Percentiles rank a stretch among this genome's conserved stretches.
Conservation (phyloP, 2,888 invertebrate species). For the Campoplex capitator region DNA sequence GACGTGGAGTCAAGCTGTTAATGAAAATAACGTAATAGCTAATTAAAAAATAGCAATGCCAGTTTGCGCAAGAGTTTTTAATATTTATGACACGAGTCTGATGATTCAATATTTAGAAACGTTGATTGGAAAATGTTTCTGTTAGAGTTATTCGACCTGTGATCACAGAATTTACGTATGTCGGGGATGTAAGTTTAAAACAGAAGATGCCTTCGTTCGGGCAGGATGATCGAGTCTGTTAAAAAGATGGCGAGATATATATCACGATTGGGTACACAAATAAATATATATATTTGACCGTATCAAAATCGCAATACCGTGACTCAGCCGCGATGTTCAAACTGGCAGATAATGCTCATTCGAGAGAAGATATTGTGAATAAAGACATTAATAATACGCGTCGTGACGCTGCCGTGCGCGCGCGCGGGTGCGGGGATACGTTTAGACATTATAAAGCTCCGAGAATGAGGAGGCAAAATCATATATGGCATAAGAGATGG, state of each 20-base stretch:
- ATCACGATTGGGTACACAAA: not conserved
- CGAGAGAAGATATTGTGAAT: conserved; percentile 72
- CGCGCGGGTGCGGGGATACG: conserved; percentile 22
- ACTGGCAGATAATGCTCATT: conserved; percentile 69
- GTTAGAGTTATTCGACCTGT: not conserved
- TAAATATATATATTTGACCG: conserved; percentile 44
- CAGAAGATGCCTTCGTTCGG: conserved; percentile 23
- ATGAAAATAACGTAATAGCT: not conserved
- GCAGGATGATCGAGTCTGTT: not conserved
- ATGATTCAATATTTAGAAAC: not conserved
- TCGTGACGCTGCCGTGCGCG: conserved; percentile 69
- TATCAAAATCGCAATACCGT: conserved; percentile 66
- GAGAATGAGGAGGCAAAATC: conserved; percentile 48
- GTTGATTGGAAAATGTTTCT: not conserved
- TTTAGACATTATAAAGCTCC: conserved; percentile 50
- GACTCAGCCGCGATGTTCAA: conserved; percentile 66
- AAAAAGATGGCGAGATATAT: not conserved
- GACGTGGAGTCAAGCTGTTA: too few relatives aligned
- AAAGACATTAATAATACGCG: conserved; percentile 79
- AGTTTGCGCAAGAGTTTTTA: not conserved
- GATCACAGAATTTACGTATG: not conserved
- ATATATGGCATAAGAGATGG: conserved; percentile 27
- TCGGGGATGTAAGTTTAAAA: not conserved
- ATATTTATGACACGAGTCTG: not conserved
- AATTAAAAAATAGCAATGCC: too few relatives aligned